Base-by-base conservation (phyloP, 2,888 invertebrate species). In the Lomographa bimaculata region DNA sequence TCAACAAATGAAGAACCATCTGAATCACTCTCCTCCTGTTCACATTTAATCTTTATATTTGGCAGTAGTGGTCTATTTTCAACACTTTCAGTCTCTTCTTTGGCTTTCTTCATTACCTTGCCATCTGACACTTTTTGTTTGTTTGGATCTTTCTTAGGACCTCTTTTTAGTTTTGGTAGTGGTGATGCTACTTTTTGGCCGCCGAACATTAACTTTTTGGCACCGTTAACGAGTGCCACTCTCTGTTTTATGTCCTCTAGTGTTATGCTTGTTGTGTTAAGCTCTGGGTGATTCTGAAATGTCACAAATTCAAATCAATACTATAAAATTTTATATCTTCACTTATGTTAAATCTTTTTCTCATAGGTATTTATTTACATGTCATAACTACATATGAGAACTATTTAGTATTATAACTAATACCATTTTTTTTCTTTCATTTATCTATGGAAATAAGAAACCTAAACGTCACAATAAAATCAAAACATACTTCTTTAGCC, bases 231-330 rank as follows among this genome's bases (percentile, higher is more conserved):
- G 12, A 80, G 38, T 32, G 78, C 70, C 8, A 84, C 85, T 94
- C 96, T 56, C 54, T 85, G 83, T 42, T 85, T 85, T 41, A 89
- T 79, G 17, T 87, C 87, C 20, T 94, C 92, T 33, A 97, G 76
- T 4, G 93, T 93, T 54, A 97, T 93, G 28, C 94, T 95, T 55
- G 92, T 91, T 6, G 94, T 95, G 60, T 94, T 94, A 32, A 96
- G 86, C 71, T 96, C 95, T 7, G 94, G 93, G 68, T 94, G 93
- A 60, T 91, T 90, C 92, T 94, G 64, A 4, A 85, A 86, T 8
- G n/a, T 10, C 14, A 14, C 14, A 14, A 14, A 14, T n/a, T n/a
- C n/a, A n/a, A n/a, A n/a, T n/a, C n/a, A n/a, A n/a, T n/a, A n/a
- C n/a, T n/a, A n/a, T n/a, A n/a, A n/a, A n/a, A n/a, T n/a, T n/a